Percentiles rank a stretch among this genome's conserved stretches.
Evolutionary conservation across 2,113 vertebrate genomes (phyloP).

Genomic region (Callorhinus ursinus): DNA sequence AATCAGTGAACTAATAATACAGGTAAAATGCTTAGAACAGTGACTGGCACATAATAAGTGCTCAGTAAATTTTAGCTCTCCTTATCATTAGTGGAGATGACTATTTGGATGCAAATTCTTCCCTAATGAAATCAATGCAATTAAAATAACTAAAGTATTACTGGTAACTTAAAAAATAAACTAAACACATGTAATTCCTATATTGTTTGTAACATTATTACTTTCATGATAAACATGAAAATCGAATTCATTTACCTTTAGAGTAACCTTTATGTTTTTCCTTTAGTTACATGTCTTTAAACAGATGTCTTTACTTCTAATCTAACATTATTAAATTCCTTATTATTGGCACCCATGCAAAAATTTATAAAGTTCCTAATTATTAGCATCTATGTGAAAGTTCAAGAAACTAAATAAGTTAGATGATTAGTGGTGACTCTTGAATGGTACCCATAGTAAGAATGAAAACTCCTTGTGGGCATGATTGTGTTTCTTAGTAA

Average conservation of each 20-base stretch:
- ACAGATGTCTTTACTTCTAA: background rate
- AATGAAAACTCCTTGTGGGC: background rate
- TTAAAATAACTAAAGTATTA: slow-evolving; percentile 14
- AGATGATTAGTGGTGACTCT: background rate
- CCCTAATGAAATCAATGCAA: background rate
- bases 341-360: background rate
- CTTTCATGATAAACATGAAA: background rate
- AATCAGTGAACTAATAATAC: background rate
- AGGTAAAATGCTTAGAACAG: background rate
- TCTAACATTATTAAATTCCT: background rate
- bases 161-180: background rate
- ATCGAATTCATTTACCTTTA: slow-evolving; percentile 28
- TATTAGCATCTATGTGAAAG: slow-evolving; percentile 23
- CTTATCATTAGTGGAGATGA: background rate
- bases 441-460: background rate
- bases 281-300: slow-evolving; percentile 42
- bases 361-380: slow-evolving; percentile 6
- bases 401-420: background rate
- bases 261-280: background rate
- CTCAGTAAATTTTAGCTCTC: background rate
- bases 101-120: background rate
- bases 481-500: slow-evolving; percentile 20
- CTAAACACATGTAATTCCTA: background rate
- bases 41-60: background rate
- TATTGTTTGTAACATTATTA: background rate